phyloP scores from a whole-genome alignment of 2,797 vertebrate genomes.

The Mallotus villosus region DNA sequence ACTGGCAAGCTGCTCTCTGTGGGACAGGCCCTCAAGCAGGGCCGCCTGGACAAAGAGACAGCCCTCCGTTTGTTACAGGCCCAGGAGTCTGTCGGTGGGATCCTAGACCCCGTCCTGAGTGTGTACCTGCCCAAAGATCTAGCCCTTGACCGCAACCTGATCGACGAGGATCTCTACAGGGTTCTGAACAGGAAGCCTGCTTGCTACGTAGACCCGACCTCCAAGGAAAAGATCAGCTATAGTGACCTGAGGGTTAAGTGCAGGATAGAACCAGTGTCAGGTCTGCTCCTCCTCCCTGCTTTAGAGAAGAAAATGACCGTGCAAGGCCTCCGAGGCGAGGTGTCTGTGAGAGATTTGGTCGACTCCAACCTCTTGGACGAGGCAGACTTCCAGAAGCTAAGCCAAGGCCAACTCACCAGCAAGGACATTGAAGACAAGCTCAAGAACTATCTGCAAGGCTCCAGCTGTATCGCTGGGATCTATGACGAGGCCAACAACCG shows the following conservation, averaged over 20 bases:
- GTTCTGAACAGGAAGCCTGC: constrained; percentile 85
- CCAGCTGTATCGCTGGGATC: constrained; percentile 92
- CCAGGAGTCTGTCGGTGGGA: constrained; percentile 89
- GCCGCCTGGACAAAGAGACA: constrained; percentile 80
- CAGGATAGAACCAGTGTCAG: constrained; percentile 81
- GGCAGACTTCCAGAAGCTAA: constrained; percentile 77
- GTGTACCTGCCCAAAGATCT: constrained; percentile 90
- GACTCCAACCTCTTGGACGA: constrained; percentile 80
- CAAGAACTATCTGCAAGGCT: constrained; percentile 89
- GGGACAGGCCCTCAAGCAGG: constrained; percentile 91
- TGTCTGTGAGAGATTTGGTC: constrained; percentile 78
- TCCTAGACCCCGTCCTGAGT: constrained; percentile 90
- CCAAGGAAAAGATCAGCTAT: constrained; percentile 85
- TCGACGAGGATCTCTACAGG: constrained; percentile 89
- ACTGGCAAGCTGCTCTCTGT: constrained; percentile 87
- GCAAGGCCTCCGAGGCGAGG: constrained; percentile 82
- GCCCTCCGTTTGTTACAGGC: constrained; percentile 89
- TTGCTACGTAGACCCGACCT: constrained; percentile 87
- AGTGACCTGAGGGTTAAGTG: constrained; percentile 84
- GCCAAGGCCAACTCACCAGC: constrained; percentile 77
- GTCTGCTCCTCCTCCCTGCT: constrained; percentile 83
- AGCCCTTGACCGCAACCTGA: constrained; percentile 89
- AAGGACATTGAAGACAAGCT: constrained; percentile 87
- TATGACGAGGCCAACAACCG: constrained; percentile 89
- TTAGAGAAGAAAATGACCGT: constrained; percentile 82